Base-by-base conservation (phyloP, 2,797 vertebrate species). In the Meriones psammophilus region DNA sequence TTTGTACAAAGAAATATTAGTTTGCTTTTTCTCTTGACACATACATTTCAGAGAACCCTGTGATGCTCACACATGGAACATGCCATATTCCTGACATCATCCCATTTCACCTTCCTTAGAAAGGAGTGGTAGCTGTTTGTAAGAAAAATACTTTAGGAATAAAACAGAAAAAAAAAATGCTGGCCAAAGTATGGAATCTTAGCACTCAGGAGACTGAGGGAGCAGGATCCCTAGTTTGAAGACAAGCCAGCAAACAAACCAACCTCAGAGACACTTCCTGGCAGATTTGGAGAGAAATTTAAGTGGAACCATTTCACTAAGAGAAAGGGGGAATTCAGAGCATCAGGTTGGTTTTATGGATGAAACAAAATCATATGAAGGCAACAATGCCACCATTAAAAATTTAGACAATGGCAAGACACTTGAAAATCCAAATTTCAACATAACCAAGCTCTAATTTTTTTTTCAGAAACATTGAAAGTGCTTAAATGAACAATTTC, bases 281-380 rank as follows among this genome's bases (percentile, higher is more conserved):
- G 24, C 18, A 91, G 36, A 69, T 58, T 66, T 86, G 64, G 7
- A 84, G 17, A 66, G 8, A 15, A 92, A 91, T 54, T 58, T 80
- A 91, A 89, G 71, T 42, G 8, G 5, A 89, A 85, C 2, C 33
- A 8, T 79, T 84, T 93, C 26, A 87, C 24, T 58, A 88, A 73
- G 13, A 36, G 26, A 73, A 91, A 95, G 42, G 8, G 42, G 64
- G 87, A 89, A 88, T 64, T 78, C 20, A 91, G 33, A 88, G 90
- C 28, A 86, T 39, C 89, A 89, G 56, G 20, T 36, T 86, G n/a
- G 62, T 94, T 96, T 92, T 95, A 92, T 14, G 80, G 76, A 84
- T 64, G 56, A 96, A 87, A 80, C 30, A 92, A 90, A 93, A 69
- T 18, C 5, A 94, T 91, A 33, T 15, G 0, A 18, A 74, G 26